Evolutionary conservation across 2,113 vertebrate genomes (phyloP).

Genomic region (Acanthochromis polyacanthus): DNA sequence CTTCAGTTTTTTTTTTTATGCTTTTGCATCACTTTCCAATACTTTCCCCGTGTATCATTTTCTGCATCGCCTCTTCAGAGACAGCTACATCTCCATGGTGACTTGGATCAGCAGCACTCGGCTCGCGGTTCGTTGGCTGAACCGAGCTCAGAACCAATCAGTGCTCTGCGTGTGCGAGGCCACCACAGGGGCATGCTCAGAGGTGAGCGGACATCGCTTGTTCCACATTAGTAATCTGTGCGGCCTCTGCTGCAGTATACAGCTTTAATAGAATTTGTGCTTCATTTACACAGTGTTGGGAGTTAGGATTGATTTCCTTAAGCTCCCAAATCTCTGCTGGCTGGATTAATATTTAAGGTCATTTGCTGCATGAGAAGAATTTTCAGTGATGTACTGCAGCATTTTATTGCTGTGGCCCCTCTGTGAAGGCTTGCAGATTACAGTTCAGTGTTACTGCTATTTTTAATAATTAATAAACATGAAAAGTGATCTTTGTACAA

Average conservation of each 20-base stretch:
- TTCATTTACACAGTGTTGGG: slow-evolving; percentile 46
- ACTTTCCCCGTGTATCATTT: slow-evolving; percentile 15
- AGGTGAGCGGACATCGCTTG: slow-evolving; percentile 79
- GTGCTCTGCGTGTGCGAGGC: slow-evolving; percentile 87
- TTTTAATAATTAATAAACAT: slow-evolving; percentile 27
- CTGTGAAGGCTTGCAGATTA: slow-evolving; percentile 30
- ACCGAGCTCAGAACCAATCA: slow-evolving; percentile 87
- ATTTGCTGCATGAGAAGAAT: slow-evolving; percentile 60
- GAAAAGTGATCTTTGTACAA: neutral
- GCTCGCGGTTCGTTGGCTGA: slow-evolving; percentile 87
- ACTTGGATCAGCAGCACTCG: slow-evolving; percentile 87
- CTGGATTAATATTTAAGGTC: slow-evolving; percentile 68
- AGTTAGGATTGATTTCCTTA: slow-evolving; percentile 62
- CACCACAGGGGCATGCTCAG: slow-evolving; percentile 86
- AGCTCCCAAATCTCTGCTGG: slow-evolving; percentile 46
- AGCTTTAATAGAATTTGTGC: slow-evolving; percentile 53
- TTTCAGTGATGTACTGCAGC: slow-evolving; percentile 39
- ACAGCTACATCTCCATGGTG: slow-evolving; percentile 88
- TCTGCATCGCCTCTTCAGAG: slow-evolving; percentile 65
- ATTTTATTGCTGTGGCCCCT: slow-evolving; percentile 26
- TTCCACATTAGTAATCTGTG: slow-evolving; percentile 55
- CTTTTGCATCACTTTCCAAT: slow-evolving; percentile 22
- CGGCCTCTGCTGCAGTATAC: slow-evolving; percentile 10
- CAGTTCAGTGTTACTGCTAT: slow-evolving; percentile 3
- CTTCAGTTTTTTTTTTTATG: neutral